phyloP scores from a whole-genome alignment of 2,888 invertebrate species.

The Drosophila percnosoma region DNA sequence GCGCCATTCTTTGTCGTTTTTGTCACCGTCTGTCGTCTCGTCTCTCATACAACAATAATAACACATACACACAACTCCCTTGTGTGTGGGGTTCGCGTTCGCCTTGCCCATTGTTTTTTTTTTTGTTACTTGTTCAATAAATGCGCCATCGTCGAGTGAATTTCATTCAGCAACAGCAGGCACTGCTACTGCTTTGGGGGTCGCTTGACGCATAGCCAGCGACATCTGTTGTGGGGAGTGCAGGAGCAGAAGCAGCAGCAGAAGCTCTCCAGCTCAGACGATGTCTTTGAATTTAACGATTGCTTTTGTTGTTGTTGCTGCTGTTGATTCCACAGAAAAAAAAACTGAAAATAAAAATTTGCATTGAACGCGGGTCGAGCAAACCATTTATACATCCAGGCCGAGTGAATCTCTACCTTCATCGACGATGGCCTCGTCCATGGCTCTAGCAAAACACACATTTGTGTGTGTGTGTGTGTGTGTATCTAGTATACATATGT shows the following conservation, averaged over 20 bases:
- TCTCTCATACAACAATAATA: slow-evolving; percentile 57
- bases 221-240: slow-evolving; percentile 16
- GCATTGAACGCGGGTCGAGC: slow-evolving; percentile 40
- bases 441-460: slow-evolving; percentile 36
- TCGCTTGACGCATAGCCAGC: slow-evolving; percentile 56
- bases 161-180: slow-evolving; percentile 58
- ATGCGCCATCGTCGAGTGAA: slow-evolving; percentile 58
- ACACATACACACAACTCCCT: slow-evolving; percentile 37
- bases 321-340: slow-evolving; percentile 15
- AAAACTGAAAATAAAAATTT: slow-evolving; percentile 37
- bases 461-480: neutral
- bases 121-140: slow-evolving; percentile 58
- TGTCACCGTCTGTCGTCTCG: slow-evolving; percentile 28
- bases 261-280: slow-evolving; percentile 6
- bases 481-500: slow-evolving; percentile 6
- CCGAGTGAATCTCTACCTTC: slow-evolving; percentile 53
- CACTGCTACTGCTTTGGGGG: slow-evolving; percentile 52
- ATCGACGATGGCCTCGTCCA: slow-evolving; percentile 41
- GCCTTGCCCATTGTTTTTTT: slow-evolving; percentile 64
- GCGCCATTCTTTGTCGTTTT: slow-evolving; percentile 38
- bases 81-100: slow-evolving; percentile 49
- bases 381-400: slow-evolving; percentile 2
- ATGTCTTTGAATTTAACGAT: slow-evolving; percentile 56
- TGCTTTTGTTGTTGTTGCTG: slow-evolving; percentile 7
- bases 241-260: neutral